Evolutionary conservation across 2,888 invertebrate genomes (phyloP).

Genomic region (Apotomis betuletana): DNA sequence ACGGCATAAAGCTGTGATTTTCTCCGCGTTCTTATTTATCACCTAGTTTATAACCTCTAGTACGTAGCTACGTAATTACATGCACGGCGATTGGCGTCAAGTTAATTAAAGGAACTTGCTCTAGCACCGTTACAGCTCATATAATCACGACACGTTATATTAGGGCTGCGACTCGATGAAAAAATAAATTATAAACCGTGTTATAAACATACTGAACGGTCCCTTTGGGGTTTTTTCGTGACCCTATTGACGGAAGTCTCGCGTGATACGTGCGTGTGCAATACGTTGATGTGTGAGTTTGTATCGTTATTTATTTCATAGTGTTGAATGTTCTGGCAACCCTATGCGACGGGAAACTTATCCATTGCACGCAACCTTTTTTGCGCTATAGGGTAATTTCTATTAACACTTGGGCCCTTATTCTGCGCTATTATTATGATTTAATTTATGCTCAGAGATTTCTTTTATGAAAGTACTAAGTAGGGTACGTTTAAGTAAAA

Average conservation of each 20-base stretch:
- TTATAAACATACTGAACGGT: slow-evolving; percentile 19
- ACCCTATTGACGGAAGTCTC: slow-evolving; percentile 12
- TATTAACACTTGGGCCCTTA: slow-evolving; percentile 38
- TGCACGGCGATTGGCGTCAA: slow-evolving; percentile 44
- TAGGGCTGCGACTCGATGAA: slow-evolving; percentile 19
- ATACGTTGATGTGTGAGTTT: slow-evolving; percentile 1
- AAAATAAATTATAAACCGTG: not conserved
- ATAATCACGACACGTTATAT: slow-evolving; percentile 46
- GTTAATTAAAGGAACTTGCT: slow-evolving; percentile 56
- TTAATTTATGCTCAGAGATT: slow-evolving; percentile 33
- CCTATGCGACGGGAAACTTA: slow-evolving; percentile 34
- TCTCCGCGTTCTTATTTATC: too few species aligned
- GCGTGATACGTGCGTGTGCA: slow-evolving; percentile 3
- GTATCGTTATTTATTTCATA: slow-evolving; percentile 1
- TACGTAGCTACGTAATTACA: slow-evolving; percentile 46
- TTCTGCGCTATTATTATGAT: slow-evolving; percentile 35
- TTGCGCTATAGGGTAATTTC: slow-evolving; percentile 37
- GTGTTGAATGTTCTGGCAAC: slow-evolving; percentile 25
- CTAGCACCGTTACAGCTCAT: slow-evolving; percentile 40
- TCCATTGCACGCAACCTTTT: slow-evolving; percentile 39
- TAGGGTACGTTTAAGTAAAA: not conserved
- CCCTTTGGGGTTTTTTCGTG: slow-evolving; percentile 20
- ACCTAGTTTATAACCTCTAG: not conserved
- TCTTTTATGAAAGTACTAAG: slow-evolving; percentile 29
- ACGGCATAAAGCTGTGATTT: too few species aligned